Conservation (phyloP, 2,888 invertebrate species). For the Chesias legatella region DNA sequence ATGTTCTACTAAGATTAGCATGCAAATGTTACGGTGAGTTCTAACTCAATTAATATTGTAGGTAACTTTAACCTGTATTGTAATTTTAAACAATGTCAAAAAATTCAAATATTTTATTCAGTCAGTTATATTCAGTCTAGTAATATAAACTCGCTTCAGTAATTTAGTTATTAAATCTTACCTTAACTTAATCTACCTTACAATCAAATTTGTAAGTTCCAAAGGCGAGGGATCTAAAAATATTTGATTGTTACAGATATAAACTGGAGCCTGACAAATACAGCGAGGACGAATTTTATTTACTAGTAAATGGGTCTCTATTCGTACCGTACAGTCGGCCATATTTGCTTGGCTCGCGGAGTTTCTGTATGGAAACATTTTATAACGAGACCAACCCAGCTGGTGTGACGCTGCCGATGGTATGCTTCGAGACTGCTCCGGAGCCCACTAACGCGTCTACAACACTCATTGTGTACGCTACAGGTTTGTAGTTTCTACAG, state of each 20-base stretch:
- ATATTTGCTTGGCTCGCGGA: conserved; percentile 68
- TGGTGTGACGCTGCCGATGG: conserved; percentile 73
- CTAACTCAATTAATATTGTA: too few species aligned
- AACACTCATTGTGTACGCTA: conserved; percentile 61
- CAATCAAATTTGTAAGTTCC: too few species aligned
- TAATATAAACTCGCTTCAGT: too few species aligned
- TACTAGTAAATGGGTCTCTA: conserved; percentile 80
- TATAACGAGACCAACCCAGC: conserved; percentile 66
- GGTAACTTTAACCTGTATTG: too few species aligned
- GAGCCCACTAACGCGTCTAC: conserved; percentile 59
- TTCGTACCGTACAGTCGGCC: conserved; percentile 72
- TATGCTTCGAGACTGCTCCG: conserved; percentile 68
- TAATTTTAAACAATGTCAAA: too few species aligned
- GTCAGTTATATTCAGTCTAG: too few species aligned
- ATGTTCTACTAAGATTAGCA: too few species aligned
- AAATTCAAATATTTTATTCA: too few species aligned
- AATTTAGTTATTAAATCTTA: too few species aligned
- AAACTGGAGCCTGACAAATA: conserved; percentile 71
- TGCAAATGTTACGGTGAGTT: too few species aligned
- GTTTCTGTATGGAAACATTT: conserved; percentile 83
- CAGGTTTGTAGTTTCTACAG: conserved; percentile 43
- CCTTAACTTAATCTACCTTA: too few species aligned
- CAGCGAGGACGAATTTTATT: conserved; percentile 76
- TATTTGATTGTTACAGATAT: conserved; percentile 60
- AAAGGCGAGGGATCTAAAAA: not conserved